Base-by-base conservation (phyloP, 2,888 invertebrate species). In the Drosophila lacicola region DNA sequence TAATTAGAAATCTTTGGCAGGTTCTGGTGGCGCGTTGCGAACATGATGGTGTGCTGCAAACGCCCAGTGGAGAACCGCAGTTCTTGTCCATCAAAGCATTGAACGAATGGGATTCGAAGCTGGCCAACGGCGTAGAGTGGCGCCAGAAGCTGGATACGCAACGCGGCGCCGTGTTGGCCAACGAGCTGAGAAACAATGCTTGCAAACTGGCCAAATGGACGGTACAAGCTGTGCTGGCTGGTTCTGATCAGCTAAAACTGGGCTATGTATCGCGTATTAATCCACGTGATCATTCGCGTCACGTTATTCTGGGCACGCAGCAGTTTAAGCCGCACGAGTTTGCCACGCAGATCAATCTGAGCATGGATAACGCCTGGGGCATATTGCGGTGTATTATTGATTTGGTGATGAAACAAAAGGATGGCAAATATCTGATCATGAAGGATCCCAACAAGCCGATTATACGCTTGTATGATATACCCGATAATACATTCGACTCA, bases 291-390 rank as follows among this genome's bases (percentile, higher is more conserved):
- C 98, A 98, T 78, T 96, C 98, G 65, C 98, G 98, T 72, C 99
- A 99, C 93, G 98, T 98, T 51, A 98, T 99, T 90, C 94, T 99
- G 78, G 99, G 98, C 72, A 98, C 98, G 34, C 99, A 99, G 92
- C 99, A 99, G 93, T 99, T 98, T 93, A 98, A 98, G 91, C 99
- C 99, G 11, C 96, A 96, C 91, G 99, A 99, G 94, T 99, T 99
- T 93, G 99, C 99, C 10, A 97, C 97, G 19, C 99, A 99, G 93
- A 99, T 99, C 91, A 99, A 98, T 93, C 93, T 99, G 90, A 99
- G 98, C 91, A 98, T 99, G 98, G 99, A 99, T 93, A 99, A 99
- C 93, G 98, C 98, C 4, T 99, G 99, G 99, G 99, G 98, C 77
- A 97, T 99, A 70, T 94, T 99, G 71, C 95, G 99, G 13, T 99